Conservation (phyloP, 1,140 invertebrate genomes). For the Amyelois transitella region DNA sequence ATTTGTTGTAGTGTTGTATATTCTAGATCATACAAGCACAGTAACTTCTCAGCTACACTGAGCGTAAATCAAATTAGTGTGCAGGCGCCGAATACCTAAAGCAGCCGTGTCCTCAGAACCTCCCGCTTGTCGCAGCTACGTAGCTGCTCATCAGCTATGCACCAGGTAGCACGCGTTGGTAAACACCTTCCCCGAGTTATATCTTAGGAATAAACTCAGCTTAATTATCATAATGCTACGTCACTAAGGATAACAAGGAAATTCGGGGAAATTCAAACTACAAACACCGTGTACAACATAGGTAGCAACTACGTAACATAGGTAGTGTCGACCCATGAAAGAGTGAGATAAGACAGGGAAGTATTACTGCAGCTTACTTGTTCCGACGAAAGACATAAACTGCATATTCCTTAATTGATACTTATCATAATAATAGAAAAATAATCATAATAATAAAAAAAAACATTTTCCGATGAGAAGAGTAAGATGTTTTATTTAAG, state of each 20-base stretch:
- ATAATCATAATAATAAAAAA: slow-evolving; percentile 7
- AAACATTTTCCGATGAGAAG: not conserved
- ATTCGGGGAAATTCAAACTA: not conserved
- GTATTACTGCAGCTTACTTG: too few species aligned
- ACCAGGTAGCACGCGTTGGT: not conserved
- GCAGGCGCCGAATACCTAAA: slow-evolving; percentile 25
- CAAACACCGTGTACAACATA: too few species aligned
- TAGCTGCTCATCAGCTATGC: slow-evolving; percentile 14
- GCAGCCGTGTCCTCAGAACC: not conserved
- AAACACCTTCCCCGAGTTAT: not conserved
- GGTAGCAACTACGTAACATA: too few species aligned
- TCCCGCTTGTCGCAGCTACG: not conserved
- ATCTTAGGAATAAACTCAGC: not conserved
- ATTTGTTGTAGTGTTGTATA: too few species aligned
- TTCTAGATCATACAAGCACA: not conserved
- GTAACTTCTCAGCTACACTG: slow-evolving; percentile 40
- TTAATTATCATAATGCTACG: not conserved
- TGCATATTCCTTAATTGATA: too few species aligned
- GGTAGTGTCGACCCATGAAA: too few species aligned
- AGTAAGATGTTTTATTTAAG: not conserved
- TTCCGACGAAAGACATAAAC: too few species aligned
- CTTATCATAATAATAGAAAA: too few species aligned
- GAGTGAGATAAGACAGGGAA: too few species aligned
- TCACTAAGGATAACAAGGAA: not conserved
- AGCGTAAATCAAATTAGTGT: slow-evolving; percentile 56